Base-by-base conservation (phyloP, 2,797 vertebrate species). In the Alouatta caraya region DNA sequence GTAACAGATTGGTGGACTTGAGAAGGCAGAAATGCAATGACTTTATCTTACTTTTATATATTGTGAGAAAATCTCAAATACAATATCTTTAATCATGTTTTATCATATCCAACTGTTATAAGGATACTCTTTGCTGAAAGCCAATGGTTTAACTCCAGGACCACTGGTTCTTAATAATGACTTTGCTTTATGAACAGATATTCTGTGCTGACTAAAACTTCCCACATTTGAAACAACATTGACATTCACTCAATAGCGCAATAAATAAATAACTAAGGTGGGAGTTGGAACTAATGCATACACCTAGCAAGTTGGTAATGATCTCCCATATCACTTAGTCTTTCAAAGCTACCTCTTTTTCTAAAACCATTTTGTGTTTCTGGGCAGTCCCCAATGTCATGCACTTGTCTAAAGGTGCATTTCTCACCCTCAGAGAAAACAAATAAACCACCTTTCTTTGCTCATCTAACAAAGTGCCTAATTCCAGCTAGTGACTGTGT, bases 401-500 rank as follows among this genome's bases (percentile, higher is more conserved):
- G 3, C 8, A 10, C 30, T 22, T 78, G 5, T 42, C 4, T 17
- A 73, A 78, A 12, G 2, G 9, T 1, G 2, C 86, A 28, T 81
- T 1, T 73, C 8, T 67, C 4, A 15, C 44, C 21, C 42, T 72
- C 12, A 79, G 72, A 10, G 10, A 57, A 59, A 42, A 24, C 2
- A 44, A 70, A 64, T 10, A 24, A n/a, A 4, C 22, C 14, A 6
- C 8, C 64, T 48, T 44, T 12, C 28, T 61, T 70, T 76, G 42
- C n/a, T 80, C n/a, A 7, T 52, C 24, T 55, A 19, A 30, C n/a
- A 46, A 33, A 7, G 6, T 30, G 8, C 33, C 52, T 26, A 22
- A 12, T 37, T 82, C 30, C 14, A 9, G 17, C 17, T 5, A 22
- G n/a, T 4, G 1, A 1, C 37, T 8, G 0, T 5, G 2, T 26